Percentiles rank a stretch among this genome's conserved stretches.
phyloP scores from a whole-genome alignment of 2,113 vertebrate genomes.

The Macroglossus sobrinus region DNA sequence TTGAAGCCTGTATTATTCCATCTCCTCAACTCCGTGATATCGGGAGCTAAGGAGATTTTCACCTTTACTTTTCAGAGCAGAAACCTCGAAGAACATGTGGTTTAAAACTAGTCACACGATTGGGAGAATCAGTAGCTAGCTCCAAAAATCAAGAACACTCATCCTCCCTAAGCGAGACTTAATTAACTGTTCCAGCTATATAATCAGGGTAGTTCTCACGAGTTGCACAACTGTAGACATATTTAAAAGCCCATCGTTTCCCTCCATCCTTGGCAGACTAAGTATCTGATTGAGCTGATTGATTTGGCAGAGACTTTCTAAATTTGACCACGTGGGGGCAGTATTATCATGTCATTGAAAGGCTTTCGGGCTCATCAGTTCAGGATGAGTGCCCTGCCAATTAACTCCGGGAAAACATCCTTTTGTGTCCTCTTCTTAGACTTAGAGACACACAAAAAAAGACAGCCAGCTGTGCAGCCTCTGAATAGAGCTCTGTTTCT shows the following conservation, averaged over 20 bases:
- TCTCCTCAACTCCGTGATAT: not conserved
- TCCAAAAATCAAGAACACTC: not conserved
- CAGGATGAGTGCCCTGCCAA: not conserved
- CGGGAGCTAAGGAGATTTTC: not conserved
- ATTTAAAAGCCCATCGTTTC: not conserved
- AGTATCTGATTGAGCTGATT: not conserved
- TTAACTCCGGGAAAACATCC: conserved; percentile 25
- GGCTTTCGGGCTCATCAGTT: not conserved
- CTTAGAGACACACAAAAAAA: conserved; percentile 4
- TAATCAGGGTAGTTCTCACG: not conserved
- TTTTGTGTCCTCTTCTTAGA: conserved; percentile 1
- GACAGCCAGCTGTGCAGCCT: not conserved
- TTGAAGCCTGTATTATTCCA: not conserved
- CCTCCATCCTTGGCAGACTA: accelerated
- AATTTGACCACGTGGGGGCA: conserved; percentile 74
- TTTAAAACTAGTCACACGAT: not conserved
- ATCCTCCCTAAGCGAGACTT: not conserved
- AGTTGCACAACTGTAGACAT: accelerated
- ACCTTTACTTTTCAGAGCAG: not conserved
- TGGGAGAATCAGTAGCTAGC: not conserved
- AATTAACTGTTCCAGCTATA: not conserved
- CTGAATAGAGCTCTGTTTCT: not conserved
- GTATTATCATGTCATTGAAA: conserved; percentile 69
- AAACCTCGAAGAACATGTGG: not conserved
- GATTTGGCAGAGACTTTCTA: conserved; percentile 25